These are phyloP conservation scores for Gari tellinella DNA, from an alignment of 2,888 invertebrate species.

Conservation along the genomic window DNA sequence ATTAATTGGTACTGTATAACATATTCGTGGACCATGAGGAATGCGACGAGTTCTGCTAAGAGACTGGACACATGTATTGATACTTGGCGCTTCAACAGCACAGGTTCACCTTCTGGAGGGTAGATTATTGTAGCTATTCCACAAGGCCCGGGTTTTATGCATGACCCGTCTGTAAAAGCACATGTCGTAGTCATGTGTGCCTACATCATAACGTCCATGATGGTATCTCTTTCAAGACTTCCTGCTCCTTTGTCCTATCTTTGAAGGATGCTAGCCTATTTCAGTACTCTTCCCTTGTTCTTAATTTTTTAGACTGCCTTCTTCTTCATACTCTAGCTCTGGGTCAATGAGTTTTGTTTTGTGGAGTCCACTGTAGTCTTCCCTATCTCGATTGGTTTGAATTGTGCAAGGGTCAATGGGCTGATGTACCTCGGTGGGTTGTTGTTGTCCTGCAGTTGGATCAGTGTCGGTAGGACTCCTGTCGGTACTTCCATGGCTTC, in stretches of 20 bases:
- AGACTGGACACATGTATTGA: background rate
- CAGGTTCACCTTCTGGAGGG: background rate
- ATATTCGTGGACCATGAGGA: background rate
- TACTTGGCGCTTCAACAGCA: background rate
- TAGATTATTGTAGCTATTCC: background rate
- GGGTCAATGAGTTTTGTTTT: background rate
- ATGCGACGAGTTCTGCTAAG: background rate
- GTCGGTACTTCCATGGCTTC: background rate
- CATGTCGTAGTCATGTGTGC: too few species aligned
- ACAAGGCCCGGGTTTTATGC: too few species aligned
- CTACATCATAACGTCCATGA: background rate
- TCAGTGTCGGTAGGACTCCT: background rate
- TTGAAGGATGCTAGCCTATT: too few species aligned
- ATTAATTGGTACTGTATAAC: background rate
- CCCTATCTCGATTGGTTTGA: background rate
- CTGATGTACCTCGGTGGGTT: background rate
- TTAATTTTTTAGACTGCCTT: background rate
- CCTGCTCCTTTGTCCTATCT: background rate
- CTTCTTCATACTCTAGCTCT: background rate
- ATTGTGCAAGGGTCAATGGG: background rate
- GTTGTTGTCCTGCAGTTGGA: background rate
- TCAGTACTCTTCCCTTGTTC: too few species aligned
- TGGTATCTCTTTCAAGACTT: background rate
- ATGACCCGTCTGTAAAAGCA: too few species aligned
- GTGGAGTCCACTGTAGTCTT: background rate